A percentile compares a stretch with the other conserved stretches of the same genome.
phyloP scores from a whole-genome alignment of 2,797 vertebrate species.

The Borostomias antarcticus region DNA sequence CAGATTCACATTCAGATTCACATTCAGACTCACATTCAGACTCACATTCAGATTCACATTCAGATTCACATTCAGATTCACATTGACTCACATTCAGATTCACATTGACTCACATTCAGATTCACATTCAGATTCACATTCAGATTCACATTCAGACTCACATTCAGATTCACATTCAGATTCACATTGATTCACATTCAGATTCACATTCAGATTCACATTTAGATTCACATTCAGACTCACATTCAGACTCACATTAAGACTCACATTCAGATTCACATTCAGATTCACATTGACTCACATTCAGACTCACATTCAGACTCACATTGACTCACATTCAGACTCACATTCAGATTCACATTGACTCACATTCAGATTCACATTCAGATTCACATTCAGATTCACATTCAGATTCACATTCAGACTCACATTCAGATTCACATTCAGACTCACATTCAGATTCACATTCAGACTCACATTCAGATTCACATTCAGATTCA shows the following conservation, averaged over 20 bases:
- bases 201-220: not conserved
- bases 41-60: too few relatives aligned
- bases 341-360: too few relatives aligned
- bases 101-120: not conserved
- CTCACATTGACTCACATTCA: too few relatives aligned
- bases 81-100: not conserved
- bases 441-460: not conserved
- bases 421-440: not conserved
- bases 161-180: too few relatives aligned
- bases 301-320: conserved; percentile 7
- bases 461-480: too few relatives aligned
- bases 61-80: not conserved
- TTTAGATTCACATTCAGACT: not conserved
- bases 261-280: not conserved
- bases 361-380: not conserved
- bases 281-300: not conserved
- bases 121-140: too few relatives aligned
- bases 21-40: not conserved
- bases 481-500: not conserved
- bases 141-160: conserved; percentile 6
- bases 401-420: not conserved
- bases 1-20: conserved; percentile 5
- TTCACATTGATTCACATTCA: too few relatives aligned
- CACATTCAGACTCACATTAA: not conserved
- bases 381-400: not conserved